A percentile compares a stretch with the other conserved stretches of the same genome.
phyloP scores from a whole-genome alignment of 2,113 vertebrate species.

The Myrmecobius fasciatus region DNA sequence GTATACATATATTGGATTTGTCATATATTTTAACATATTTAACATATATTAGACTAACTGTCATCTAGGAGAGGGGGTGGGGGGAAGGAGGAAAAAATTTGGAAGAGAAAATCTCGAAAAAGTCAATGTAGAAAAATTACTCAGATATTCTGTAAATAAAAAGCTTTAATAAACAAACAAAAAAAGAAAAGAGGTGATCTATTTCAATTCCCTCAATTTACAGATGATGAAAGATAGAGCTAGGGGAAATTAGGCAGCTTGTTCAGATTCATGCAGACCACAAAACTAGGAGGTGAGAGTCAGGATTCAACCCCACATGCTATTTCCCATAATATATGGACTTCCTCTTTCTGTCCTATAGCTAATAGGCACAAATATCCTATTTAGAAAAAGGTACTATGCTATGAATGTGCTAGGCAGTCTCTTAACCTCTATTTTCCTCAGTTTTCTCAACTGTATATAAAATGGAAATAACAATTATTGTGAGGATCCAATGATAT shows the following conservation, averaged over 20 bases:
- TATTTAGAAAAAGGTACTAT: conserved; percentile 1
- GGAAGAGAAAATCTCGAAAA: no score
- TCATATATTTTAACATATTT: no score
- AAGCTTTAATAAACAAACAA: no score
- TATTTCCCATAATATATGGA: background rate
- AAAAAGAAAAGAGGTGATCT: background rate
- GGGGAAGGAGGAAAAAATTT: no score
- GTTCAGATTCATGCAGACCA: background rate
- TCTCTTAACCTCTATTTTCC: background rate
- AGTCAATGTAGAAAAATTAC: no score
- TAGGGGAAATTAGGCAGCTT: background rate
- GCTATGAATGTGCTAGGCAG: background rate
- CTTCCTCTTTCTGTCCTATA: background rate
- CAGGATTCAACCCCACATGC: background rate
- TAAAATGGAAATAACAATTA: background rate
- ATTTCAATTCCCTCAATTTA: background rate
- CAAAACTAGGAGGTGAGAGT: background rate
- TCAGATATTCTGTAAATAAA: no score
- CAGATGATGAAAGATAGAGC: background rate
- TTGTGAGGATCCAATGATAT: background rate
- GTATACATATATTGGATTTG: no score
- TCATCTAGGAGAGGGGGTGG: no score
- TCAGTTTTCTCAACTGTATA: background rate
- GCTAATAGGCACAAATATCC: background rate
- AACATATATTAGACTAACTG: no score